These are phyloP conservation scores for Odobenus rosmarus DNA, from an alignment of 2,113 vertebrate species.

Conservation along the genomic window DNA sequence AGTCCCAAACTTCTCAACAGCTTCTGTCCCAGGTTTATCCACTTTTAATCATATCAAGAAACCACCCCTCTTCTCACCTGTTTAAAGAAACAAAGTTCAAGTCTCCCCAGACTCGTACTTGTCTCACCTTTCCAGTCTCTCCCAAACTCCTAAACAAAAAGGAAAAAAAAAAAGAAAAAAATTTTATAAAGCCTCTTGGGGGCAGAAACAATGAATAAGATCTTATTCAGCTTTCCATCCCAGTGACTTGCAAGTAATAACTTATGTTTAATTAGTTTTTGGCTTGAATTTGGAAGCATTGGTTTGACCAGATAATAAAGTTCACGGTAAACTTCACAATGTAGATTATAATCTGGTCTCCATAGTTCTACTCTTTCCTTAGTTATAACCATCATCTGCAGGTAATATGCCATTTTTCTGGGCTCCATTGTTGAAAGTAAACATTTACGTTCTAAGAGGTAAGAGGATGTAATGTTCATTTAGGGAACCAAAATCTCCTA, in stretches of 20 bases:
- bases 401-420: background rate
- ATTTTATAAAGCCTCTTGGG: background rate
- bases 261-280: slow-evolving; percentile 33
- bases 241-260: background rate
- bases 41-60: background rate
- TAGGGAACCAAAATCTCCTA: background rate
- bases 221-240: background rate
- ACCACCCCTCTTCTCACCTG: background rate
- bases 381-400: background rate
- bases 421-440: background rate
- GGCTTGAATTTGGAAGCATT: background rate
- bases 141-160: background rate
- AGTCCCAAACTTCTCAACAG: background rate
- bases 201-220: background rate
- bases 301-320: slow-evolving; percentile 17
- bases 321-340: slow-evolving; percentile 1
- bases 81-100: slow-evolving; percentile 5
- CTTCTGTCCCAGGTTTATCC: background rate
- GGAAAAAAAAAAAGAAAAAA: background rate
- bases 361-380: background rate
- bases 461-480: background rate
- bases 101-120: background rate
- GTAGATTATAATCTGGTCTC: background rate
- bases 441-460: background rate
- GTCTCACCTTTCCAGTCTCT: background rate